These are phyloP conservation scores for Cydia amplana DNA, from an alignment of 1,140 invertebrate genomes.

Conservation along the genomic window DNA sequence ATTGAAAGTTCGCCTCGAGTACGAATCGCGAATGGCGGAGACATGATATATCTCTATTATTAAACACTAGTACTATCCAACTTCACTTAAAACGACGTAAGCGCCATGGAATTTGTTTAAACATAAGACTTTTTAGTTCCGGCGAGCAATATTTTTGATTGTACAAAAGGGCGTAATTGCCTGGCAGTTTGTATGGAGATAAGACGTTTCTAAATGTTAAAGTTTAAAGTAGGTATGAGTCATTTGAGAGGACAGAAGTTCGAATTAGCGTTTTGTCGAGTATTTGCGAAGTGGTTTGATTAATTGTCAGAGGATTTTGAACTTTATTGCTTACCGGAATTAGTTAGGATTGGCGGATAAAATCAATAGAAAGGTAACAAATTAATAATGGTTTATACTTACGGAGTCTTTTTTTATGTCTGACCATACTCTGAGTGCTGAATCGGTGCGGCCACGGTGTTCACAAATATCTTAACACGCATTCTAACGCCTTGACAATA, in stretches of 20 bases:
- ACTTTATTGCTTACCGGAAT: background rate
- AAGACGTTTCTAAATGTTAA: background rate
- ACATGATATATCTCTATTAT: slow-evolving; percentile 32
- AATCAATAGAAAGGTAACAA: too few relatives aligned
- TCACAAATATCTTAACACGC: too few relatives aligned
- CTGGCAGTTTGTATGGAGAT: background rate
- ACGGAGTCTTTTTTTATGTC: too few relatives aligned
- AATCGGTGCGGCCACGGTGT: too few relatives aligned
- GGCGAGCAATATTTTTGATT: background rate
- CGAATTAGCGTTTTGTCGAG: background rate
- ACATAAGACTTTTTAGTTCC: background rate
- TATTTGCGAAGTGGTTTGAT: background rate
- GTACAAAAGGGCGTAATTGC: background rate
- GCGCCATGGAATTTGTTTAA: background rate
- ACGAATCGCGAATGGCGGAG: slow-evolving; percentile 29
- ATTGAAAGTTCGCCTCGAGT: slow-evolving; percentile 22
- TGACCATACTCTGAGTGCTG: too few relatives aligned
- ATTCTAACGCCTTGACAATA: too few relatives aligned
- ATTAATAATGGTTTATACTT: too few relatives aligned
- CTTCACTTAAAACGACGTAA: background rate
- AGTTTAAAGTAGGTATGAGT: background rate
- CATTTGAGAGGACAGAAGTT: slow-evolving; percentile 4
- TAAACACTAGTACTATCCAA: slow-evolving; percentile 1
- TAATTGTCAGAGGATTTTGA: background rate
- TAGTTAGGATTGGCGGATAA: too few relatives aligned